These are phyloP conservation scores for Notoglanidium macrostoma DNA, from an alignment of 2,797 vertebrate genomes.

Conservation along the genomic window DNA sequence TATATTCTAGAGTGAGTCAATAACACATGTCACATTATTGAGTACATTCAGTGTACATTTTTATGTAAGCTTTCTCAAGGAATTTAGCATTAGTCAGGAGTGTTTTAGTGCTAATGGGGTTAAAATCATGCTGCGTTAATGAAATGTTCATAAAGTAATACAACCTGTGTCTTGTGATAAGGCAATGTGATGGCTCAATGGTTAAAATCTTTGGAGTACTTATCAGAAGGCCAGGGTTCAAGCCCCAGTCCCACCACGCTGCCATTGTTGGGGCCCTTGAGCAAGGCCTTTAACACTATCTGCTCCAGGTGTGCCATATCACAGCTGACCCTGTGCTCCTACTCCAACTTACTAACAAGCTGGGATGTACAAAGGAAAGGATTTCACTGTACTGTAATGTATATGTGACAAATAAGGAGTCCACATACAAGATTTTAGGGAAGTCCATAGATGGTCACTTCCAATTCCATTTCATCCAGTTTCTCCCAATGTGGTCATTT, in stretches of 20 bases:
- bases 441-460: background rate
- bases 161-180: background rate
- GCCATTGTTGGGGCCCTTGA: background rate
- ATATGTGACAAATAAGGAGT: background rate
- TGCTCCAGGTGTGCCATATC: background rate
- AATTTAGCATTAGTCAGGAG: background rate
- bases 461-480: background rate
- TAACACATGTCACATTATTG: background rate
- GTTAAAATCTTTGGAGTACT: background rate
- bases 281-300: background rate
- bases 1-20: background rate
- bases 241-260: background rate
- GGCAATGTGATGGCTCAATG: background rate
- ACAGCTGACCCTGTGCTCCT: background rate
- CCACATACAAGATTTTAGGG: background rate
- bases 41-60: background rate
- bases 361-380: background rate
- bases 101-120: background rate
- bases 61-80: background rate
- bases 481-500: background rate
- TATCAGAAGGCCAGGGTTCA: background rate
- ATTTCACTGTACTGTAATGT: background rate
- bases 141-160: background rate
- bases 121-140: background rate
- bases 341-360: background rate